phyloP scores from a whole-genome alignment of 2,888 invertebrate species.

The Ecdyonurus torrentis region DNA sequence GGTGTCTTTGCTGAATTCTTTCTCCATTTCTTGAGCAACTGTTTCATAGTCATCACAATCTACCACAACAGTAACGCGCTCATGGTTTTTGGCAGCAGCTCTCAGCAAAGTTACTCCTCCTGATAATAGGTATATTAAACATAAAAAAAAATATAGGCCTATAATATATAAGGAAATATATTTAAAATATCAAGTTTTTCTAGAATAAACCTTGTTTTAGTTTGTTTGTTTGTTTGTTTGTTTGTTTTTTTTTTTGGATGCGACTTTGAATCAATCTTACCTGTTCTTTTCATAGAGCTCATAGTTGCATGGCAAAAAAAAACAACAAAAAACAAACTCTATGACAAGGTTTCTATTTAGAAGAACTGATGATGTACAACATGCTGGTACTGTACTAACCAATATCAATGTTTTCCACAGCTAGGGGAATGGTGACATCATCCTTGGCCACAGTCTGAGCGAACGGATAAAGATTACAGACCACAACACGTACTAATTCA shows the following conservation, averaged over 20 bases:
- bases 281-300: too few species aligned
- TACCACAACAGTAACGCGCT: constrained; percentile 82
- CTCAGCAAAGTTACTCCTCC: constrained; percentile 82
- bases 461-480: constrained; percentile 95
- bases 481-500: constrained; percentile 70
- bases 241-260: too few species aligned
- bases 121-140: too few species aligned
- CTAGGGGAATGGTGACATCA: constrained; percentile 65
- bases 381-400: constrained; percentile 29
- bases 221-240: too few species aligned
- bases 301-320: too few species aligned
- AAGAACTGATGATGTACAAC: neutral
- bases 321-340: too few species aligned
- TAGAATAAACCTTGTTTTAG: too few species aligned
- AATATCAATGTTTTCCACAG: constrained; percentile 93
- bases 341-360: too few species aligned
- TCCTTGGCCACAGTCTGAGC: constrained; percentile 69
- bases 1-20: constrained; percentile 47
- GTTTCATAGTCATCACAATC: constrained; percentile 76
- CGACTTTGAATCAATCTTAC: too few species aligned
- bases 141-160: too few species aligned
- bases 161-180: too few species aligned
- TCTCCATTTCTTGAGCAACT: constrained; percentile 54
- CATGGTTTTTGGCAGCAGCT: constrained; percentile 95
- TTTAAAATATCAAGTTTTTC: too few species aligned